Conservation (phyloP, 2,888 invertebrate species). For the Chironomus riparius region DNA sequence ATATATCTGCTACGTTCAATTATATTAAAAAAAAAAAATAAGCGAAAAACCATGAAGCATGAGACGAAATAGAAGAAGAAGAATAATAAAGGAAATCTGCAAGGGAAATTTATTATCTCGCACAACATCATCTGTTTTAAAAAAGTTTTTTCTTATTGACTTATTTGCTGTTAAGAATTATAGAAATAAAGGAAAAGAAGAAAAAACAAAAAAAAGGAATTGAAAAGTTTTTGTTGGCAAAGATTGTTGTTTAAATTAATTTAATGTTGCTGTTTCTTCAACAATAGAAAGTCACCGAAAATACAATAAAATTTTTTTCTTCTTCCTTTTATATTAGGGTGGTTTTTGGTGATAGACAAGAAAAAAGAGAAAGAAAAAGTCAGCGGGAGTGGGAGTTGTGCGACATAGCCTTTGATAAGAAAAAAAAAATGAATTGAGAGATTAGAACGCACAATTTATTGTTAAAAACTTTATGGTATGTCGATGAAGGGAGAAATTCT, state of each 20-base stretch:
- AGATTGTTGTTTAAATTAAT: not conserved
- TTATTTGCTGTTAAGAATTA: not conserved
- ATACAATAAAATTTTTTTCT: too few species aligned
- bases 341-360: too few species aligned
- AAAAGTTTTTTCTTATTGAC: not conserved
- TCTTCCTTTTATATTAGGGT: too few species aligned
- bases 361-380: too few species aligned
- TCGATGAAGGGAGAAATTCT: too few species aligned
- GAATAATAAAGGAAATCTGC: not conserved
- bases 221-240: constrained; percentile 1
- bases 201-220: not conserved
- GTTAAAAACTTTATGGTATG: too few species aligned
- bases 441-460: too few species aligned
- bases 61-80: not conserved
- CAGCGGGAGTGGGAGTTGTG: too few species aligned
- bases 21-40: not conserved
- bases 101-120: not conserved
- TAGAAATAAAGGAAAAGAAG: not conserved
- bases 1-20: not conserved
- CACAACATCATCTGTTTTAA: not conserved
- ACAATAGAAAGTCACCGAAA: not conserved
- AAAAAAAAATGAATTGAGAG: too few species aligned
- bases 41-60: not conserved
- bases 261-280: not conserved
- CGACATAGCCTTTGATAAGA: too few species aligned